Conservation (phyloP, 2,888 invertebrate genomes). For the Amiota mariae region DNA sequence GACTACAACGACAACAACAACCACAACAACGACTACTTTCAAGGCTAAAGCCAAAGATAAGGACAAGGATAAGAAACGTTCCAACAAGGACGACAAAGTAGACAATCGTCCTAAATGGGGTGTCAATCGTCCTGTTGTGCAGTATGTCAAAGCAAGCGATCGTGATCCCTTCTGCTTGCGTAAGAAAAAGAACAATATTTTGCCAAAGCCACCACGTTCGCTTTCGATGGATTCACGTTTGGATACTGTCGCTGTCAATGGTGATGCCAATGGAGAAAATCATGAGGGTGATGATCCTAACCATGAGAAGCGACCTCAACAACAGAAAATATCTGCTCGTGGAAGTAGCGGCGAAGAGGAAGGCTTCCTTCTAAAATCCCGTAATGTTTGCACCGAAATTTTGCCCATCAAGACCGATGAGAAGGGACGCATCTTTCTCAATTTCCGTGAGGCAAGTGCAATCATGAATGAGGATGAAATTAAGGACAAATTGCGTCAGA, state of each 20-base stretch:
- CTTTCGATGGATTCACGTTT: conserved; percentile 70
- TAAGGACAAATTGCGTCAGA: conserved; percentile 70
- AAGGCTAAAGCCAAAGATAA: conserved; percentile 68
- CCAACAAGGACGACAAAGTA: conserved; percentile 68
- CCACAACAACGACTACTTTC: conserved; percentile 70
- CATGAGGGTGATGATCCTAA: conserved; percentile 31
- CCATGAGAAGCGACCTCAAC: conserved; percentile 38
- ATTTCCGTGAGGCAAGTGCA: conserved; percentile 72
- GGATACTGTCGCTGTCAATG: conserved; percentile 49
- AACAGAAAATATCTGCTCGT: not conserved
- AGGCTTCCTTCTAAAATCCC: conserved; percentile 69
- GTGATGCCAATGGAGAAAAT: not conserved
- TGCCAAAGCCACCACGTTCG: conserved; percentile 76
- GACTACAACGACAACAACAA: conserved; percentile 72
- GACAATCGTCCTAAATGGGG: conserved; percentile 84
- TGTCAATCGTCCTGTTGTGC: conserved; percentile 84
- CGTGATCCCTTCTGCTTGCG: conserved; percentile 85
- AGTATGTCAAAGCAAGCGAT: conserved; percentile 91
- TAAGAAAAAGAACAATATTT: conserved; percentile 75
- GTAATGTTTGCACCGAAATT: conserved; percentile 73
- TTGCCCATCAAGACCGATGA: conserved; percentile 73
- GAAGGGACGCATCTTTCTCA: conserved; percentile 72
- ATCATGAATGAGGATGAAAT: conserved; percentile 73
- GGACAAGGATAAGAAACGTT: conserved; percentile 54
- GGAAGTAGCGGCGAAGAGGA: conserved; percentile 55